Conservation (phyloP, 2,797 vertebrate genomes). For the Crocidura indochinensis region DNA sequence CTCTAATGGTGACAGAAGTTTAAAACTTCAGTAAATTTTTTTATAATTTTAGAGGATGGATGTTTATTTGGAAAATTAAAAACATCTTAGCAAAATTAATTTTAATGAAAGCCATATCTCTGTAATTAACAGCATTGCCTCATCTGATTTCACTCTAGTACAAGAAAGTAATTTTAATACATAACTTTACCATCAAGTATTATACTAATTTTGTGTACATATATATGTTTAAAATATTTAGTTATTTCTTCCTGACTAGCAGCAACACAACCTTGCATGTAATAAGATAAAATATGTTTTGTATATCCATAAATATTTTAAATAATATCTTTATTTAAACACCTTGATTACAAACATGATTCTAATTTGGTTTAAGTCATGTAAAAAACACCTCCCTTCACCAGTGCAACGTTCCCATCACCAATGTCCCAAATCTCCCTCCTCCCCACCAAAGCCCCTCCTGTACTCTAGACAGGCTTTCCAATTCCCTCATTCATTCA, state of each 20-base stretch:
- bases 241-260: no score
- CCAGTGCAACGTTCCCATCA: no score
- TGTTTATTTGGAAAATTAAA: conserved; percentile 59
- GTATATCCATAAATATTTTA: neutral
- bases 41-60: conserved; percentile 24
- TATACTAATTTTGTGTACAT: neutral
- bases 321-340: neutral
- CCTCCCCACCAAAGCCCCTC: no score
- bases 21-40: neutral
- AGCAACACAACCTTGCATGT: neutral
- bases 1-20: neutral
- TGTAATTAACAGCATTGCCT: conserved; percentile 12
- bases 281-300: conserved; percentile 13
- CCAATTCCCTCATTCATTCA: no score
- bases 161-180: neutral
- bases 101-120: conserved; percentile 4
- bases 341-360: no score
- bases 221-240: neutral
- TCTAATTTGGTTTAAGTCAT: no score
- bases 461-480: no score
- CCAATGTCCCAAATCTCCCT: no score
- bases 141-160: neutral
- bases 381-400: no score
- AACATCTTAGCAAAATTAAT: conserved; percentile 30
- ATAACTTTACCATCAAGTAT: neutral